Percentiles rank a stretch among this genome's conserved stretches.
phyloP scores from a whole-genome alignment of 2,113 vertebrate genomes.

The Azemiops feae region DNA sequence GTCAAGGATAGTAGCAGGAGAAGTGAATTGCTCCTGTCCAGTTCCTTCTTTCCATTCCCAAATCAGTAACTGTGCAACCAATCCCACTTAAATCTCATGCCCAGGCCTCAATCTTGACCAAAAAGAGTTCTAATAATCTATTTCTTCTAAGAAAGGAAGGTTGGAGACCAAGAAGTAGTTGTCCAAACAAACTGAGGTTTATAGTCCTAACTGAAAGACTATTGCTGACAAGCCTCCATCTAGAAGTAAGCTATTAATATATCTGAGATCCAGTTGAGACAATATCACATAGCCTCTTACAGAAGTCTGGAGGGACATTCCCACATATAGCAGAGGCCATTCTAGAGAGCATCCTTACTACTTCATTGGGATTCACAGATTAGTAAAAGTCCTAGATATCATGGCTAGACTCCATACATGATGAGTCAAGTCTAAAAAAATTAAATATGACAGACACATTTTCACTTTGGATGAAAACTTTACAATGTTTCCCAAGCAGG shows the following conservation, averaged over 20 bases:
- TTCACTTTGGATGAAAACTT: constrained; percentile 37
- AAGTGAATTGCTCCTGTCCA: neutral
- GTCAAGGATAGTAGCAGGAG: neutral
- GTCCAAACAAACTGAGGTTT: neutral
- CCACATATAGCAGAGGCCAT: neutral
- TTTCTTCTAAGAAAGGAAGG: neutral
- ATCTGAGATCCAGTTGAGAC: neutral
- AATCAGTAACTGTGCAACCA: neutral
- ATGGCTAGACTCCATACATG: neutral
- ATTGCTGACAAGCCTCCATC: neutral
- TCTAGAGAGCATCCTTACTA: neutral
- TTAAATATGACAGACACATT: neutral
- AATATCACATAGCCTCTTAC: neutral
- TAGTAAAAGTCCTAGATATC: neutral
- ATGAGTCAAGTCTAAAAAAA: neutral
- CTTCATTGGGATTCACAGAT: neutral
- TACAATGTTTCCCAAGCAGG: constrained; percentile 33
- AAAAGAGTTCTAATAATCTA: neutral
- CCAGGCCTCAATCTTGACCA: neutral
- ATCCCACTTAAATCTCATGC: neutral
- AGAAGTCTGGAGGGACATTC: neutral
- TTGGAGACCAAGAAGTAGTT: neutral
- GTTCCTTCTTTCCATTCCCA: neutral
- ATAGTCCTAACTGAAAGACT: neutral
- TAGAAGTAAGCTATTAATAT: neutral